These are phyloP conservation scores for Entelurus aequoreus DNA, from an alignment of 2,113 vertebrate species.

Conservation along the genomic window DNA sequence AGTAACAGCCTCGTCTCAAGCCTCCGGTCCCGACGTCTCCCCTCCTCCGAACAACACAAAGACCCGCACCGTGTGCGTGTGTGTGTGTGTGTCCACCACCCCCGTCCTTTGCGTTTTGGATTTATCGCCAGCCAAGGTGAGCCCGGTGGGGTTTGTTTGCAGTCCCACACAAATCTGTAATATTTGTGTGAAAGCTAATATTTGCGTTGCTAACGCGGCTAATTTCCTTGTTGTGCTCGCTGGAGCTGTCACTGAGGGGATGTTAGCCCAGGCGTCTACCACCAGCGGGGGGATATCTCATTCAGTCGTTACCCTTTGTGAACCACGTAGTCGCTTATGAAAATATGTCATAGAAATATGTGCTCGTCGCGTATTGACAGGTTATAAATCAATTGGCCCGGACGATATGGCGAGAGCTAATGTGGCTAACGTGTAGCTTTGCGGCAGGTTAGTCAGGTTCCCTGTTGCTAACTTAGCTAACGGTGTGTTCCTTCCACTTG, in stretches of 20 bases:
- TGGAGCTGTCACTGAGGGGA: constrained; percentile 49
- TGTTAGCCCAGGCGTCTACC: constrained; percentile 26
- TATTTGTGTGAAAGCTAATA: constrained; percentile 31
- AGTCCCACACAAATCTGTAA: constrained; percentile 10
- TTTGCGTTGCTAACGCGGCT: constrained; percentile 55
- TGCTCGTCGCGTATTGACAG: not conserved
- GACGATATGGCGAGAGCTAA: not conserved
- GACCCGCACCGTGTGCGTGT: not conserved
- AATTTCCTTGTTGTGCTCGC: constrained; percentile 62
- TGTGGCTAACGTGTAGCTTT: constrained; percentile 34
- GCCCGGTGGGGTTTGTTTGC: constrained; percentile 32
- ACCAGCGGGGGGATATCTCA: not conserved
- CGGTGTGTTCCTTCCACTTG: constrained; percentile 16
- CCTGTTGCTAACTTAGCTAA: constrained; percentile 28
- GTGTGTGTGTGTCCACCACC: not conserved
- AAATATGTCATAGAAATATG: not conserved
- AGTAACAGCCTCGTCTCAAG: constrained; percentile 5
- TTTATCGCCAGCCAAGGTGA: constrained; percentile 39
- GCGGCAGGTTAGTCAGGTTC: constrained; percentile 17
- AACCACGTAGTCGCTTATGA: not conserved
- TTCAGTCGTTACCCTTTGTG: not conserved
- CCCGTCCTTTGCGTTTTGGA: constrained; percentile 6
- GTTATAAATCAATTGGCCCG: not conserved
- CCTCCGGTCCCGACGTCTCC: not conserved
- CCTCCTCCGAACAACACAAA: not conserved